Base-by-base conservation (phyloP, 1,140 invertebrate genomes). In the Scaptomyza montana region DNA sequence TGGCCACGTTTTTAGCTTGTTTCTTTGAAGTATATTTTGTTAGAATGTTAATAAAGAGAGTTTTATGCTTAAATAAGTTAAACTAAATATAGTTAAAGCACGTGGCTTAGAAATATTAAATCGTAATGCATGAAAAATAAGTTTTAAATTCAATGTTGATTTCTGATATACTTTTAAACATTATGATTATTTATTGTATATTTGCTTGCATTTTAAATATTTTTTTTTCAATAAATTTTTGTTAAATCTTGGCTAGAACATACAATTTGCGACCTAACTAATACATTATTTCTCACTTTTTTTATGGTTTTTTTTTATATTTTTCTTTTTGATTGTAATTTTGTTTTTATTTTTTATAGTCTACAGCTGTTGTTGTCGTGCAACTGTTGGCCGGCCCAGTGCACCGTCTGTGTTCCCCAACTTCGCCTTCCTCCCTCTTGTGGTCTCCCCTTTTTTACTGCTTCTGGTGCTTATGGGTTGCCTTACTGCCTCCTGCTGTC, bases 401-500 rank as follows among this genome's bases (percentile, higher is more conserved):
- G 28, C 53, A 28, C 53, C 41, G 36, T 50, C 47, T 28, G n/a
- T 25, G 47, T 7, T 41, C 30, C 13, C 28, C 43, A 12, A 5
- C 30, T 0, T 39, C 46, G 10, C 21, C 57, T 6, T 25, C 13
- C 28, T 9, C 33, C 46, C 2, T 6, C 55, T 43, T 21, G 36
- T 56, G 1, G 4, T 7, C 33, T 13, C 12, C 30, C 3, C 12
- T 19, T 2, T 4, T 25, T 1, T 25, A 1, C 0, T 25, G 5
- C 28, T 43, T 16, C 16, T 16, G 16, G 16, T 16, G 10, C 59
- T 72, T 25, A 28, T 54, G 41, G 49, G 13, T 41, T 54, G 59
- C 53, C 33, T 69, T 53, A 57, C 60, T 43, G 45, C 60, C 60
- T 69, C 65, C 71, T 77, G 74, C 71, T 77, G 74, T 64, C 74